These are phyloP conservation scores for Marronus borbonicus DNA, from an alignment of 2,888 invertebrate species.

Conservation along the genomic window DNA sequence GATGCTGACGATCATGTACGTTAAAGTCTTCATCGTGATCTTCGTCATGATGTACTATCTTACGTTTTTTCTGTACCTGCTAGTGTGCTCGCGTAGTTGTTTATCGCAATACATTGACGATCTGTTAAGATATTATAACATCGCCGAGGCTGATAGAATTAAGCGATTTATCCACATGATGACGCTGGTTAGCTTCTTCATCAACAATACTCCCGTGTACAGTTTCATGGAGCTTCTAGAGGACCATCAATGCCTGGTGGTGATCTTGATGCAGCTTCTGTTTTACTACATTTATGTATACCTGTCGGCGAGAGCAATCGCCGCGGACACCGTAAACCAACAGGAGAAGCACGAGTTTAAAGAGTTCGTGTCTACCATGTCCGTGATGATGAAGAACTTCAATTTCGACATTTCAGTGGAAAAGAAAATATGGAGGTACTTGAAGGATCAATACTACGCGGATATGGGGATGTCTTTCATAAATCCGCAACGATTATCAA, in stretches of 20 bases:
- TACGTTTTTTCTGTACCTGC: slow-evolving; percentile 36
- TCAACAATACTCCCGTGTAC: slow-evolving; percentile 37
- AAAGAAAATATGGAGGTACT: slow-evolving; percentile 55
- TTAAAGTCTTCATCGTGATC: slow-evolving; percentile 16
- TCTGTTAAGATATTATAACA: slow-evolving; percentile 4
- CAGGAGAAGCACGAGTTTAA: slow-evolving; percentile 49
- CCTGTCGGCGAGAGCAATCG: slow-evolving; percentile 67
- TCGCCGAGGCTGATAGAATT: not conserved
- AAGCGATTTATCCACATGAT: slow-evolving; percentile 31
- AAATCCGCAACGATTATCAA: slow-evolving; percentile 5
- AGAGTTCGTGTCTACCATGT: slow-evolving; percentile 61
- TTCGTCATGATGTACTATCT: slow-evolving; percentile 46
- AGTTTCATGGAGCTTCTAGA: not conserved
- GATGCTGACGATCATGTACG: slow-evolving; percentile 39
- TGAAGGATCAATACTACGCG: slow-evolving; percentile 43
- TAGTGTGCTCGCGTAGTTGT: slow-evolving; percentile 20
- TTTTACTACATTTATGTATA: slow-evolving; percentile 46
- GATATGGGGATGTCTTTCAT: slow-evolving; percentile 61
- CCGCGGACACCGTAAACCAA: slow-evolving; percentile 71
- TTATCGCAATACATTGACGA: not conserved
- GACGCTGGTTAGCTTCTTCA: slow-evolving; percentile 43
- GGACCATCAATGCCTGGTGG: not conserved
- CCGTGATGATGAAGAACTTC: slow-evolving; percentile 72
- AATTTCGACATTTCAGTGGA: slow-evolving; percentile 71
- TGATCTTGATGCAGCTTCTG: slow-evolving; percentile 35